Evolutionary conservation across 1,140 invertebrate genomes (phyloP), one percentile per base, ranked within the genome.

Genomic region (Sinonovacula constricta): DNA sequence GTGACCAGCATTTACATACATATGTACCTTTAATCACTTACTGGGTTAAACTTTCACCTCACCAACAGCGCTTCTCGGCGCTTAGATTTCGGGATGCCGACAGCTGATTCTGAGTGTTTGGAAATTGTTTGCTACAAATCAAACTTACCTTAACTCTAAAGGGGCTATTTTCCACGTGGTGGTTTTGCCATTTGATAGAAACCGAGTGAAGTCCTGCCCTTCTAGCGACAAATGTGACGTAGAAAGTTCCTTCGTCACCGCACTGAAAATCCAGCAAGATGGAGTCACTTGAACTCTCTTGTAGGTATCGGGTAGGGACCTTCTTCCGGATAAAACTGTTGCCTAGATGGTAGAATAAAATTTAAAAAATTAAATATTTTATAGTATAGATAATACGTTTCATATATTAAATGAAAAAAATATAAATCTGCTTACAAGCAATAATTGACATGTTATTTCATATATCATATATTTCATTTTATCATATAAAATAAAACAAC

Each of bases 281-380:
- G 14, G 75, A 60, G 10, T 85, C 81, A 15, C 78, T 70, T 5
- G 85, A 80, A 22, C 68, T 79, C 12, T 80, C 82, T 22, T 60
- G 57, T 15, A 72, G 34, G 26, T 83, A 81, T 51, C 80, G 83
- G 0, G 81, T 81, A 10, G 85, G 49, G 24, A 85, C 84, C 49
- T 82, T 86, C 82, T 85, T 84, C n/a, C 88, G 65, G 2, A 89
- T 65, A 66, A 87, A 87, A 4, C 76, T 84, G 65, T 88, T 86
- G 3, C 87, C 87, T 53, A 70, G 63, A 15, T 70, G 66, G 54
- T 79, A 57, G 33, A 60, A 56, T 5, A 18, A 45, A 45, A 45
- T 10, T 45, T 10, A 45, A 7, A 10, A 18, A 10, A 45, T 45
- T 45, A 10, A 10, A 45, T 45, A 45, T 45, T 10, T 45, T 7